Conservation (phyloP, 2,888 invertebrate genomes). For the Pharmacophagus antenor region DNA sequence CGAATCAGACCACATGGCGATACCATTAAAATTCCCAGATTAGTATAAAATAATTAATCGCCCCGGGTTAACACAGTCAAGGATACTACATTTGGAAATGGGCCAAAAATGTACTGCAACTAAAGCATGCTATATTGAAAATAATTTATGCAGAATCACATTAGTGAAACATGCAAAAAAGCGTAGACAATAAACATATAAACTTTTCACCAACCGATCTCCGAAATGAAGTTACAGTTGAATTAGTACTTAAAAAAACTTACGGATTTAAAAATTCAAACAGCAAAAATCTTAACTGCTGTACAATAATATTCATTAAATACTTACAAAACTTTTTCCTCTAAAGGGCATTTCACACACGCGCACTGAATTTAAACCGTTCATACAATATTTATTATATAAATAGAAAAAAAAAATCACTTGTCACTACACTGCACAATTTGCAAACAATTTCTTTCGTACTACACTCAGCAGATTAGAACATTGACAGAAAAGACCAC, state of each 20-base stretch:
- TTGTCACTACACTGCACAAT: slow-evolving; percentile 41
- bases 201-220: slow-evolving; percentile 36
- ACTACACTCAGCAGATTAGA: slow-evolving; percentile 28
- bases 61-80: slow-evolving; percentile 63
- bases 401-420: slow-evolving; percentile 33
- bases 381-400: slow-evolving; percentile 34
- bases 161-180: slow-evolving; percentile 38
- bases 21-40: slow-evolving; percentile 45
- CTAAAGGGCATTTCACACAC: slow-evolving; percentile 71
- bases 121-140: slow-evolving; percentile 65
- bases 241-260: neutral
- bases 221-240: slow-evolving; percentile 35
- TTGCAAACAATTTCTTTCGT: slow-evolving; percentile 38
- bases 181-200: slow-evolving; percentile 49
- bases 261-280: neutral
- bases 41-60: slow-evolving; percentile 48
- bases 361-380: slow-evolving; percentile 41
- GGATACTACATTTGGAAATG: slow-evolving; percentile 68
- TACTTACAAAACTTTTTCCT: slow-evolving; percentile 72
- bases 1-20: slow-evolving; percentile 58
- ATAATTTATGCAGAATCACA: slow-evolving; percentile 56
- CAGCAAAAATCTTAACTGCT: slow-evolving; percentile 40
- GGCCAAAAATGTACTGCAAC: slow-evolving; percentile 70
- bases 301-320: slow-evolving; percentile 42
- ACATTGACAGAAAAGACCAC: slow-evolving; percentile 32